These are phyloP conservation scores for Drosophila athabasca DNA, from an alignment of 1,140 invertebrate genomes.

Conservation along the genomic window DNA sequence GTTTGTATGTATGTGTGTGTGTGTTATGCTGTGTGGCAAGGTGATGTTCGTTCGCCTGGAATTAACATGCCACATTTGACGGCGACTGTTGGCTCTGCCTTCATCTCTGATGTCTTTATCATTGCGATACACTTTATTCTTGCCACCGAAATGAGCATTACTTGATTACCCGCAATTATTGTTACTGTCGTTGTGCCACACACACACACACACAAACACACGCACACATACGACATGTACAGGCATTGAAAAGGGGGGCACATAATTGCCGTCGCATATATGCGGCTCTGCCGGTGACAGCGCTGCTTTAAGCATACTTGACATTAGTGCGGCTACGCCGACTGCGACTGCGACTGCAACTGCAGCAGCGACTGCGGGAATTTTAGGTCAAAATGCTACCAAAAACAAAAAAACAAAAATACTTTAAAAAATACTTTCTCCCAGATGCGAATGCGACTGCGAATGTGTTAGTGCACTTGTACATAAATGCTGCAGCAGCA, in stretches of 20 bases:
- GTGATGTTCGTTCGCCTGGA: slow-evolving; percentile 69
- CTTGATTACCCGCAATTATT: slow-evolving; percentile 77
- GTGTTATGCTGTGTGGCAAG: not conserved
- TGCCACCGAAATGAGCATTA: slow-evolving; percentile 74
- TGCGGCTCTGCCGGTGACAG: slow-evolving; percentile 30
- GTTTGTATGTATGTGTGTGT: too few species aligned
- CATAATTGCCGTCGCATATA: slow-evolving; percentile 70
- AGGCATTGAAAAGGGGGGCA: slow-evolving; percentile 25
- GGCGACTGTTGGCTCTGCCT: not conserved
- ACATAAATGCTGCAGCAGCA: slow-evolving; percentile 52
- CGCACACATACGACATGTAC: not conserved
- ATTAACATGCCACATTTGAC: slow-evolving; percentile 81
- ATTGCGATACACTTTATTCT: slow-evolving; percentile 51
- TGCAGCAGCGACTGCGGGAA: slow-evolving; percentile 35
- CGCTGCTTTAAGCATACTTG: slow-evolving; percentile 63
- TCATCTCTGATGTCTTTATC: slow-evolving; percentile 57
- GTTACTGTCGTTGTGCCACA: slow-evolving; percentile 54
- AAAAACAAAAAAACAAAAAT: slow-evolving; percentile 38
- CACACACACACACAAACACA: slow-evolving; percentile 26
- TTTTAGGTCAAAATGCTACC: slow-evolving; percentile 78
- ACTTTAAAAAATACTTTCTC: slow-evolving; percentile 53
- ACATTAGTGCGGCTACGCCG: slow-evolving; percentile 56
- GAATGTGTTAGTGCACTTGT: slow-evolving; percentile 32
- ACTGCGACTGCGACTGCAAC: not conserved
- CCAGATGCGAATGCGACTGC: slow-evolving; percentile 9